phyloP scores from a whole-genome alignment of 2,797 vertebrate genomes.

The Acanthurus leucopareius region DNA sequence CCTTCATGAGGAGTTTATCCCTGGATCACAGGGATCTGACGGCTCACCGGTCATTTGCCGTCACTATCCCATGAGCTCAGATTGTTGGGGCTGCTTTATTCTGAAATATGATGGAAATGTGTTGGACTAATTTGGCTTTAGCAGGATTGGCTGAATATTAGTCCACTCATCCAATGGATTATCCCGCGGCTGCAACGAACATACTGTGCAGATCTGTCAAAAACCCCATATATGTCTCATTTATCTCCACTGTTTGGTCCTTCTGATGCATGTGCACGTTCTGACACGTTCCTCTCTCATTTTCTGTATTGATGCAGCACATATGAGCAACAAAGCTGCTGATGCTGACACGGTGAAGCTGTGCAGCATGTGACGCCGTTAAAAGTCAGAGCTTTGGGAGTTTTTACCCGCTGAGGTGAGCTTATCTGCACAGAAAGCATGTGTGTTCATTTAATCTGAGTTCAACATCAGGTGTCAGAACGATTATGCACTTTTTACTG shows the following conservation, averaged over 20 bases:
- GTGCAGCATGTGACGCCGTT: constrained; percentile 48
- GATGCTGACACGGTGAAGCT: constrained; percentile 55
- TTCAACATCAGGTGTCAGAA: constrained; percentile 73
- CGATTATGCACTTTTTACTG: constrained; percentile 51
- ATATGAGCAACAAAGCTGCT: constrained; percentile 21
- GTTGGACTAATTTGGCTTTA: constrained; percentile 85
- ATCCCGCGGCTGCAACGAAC: constrained; percentile 68
- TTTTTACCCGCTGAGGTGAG: constrained; percentile 64
- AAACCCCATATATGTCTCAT: constrained; percentile 31
- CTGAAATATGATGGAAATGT: constrained; percentile 80
- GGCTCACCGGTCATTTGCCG: constrained; percentile 79
- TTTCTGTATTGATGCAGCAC: constrained; percentile 37
- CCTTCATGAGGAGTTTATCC: constrained; percentile 78
- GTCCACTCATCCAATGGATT: constrained; percentile 81
- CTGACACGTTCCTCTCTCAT: constrained; percentile 15
- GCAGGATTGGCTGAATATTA: constrained; percentile 82
- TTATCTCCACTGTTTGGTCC: constrained; percentile 22
- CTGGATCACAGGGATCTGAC: constrained; percentile 78
- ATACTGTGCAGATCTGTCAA: constrained; percentile 65
- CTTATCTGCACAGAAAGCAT: constrained; percentile 71
- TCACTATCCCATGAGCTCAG: constrained; percentile 71
- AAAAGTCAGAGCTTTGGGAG: constrained; percentile 68
- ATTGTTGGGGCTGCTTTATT: constrained; percentile 75
- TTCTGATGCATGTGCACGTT: constrained; percentile 6
- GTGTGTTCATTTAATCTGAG: constrained; percentile 73